phyloP scores from a whole-genome alignment of 2,113 vertebrate species.

The Otus sunia region DNA sequence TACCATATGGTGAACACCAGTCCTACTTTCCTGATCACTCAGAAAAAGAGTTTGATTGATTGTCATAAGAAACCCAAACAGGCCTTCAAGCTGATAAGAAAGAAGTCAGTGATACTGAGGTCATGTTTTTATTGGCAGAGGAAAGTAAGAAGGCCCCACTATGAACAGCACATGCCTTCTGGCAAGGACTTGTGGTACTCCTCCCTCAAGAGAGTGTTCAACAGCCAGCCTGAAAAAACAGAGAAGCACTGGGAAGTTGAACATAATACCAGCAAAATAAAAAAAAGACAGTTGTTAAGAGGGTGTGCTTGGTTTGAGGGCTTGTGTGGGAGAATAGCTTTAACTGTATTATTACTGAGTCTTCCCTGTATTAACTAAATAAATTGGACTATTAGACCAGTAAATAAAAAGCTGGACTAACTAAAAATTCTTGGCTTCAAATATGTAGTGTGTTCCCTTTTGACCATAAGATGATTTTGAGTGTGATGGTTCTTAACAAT shows the following conservation, averaged over 20 bases:
- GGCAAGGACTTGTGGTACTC: background rate
- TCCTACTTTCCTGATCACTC: background rate
- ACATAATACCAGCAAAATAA: background rate
- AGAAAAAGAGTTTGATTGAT: background rate
- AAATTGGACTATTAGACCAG: background rate
- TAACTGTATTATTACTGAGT: background rate
- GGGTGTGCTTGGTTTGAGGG: background rate
- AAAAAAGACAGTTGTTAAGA: background rate
- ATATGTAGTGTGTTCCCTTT: background rate
- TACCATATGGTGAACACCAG: background rate
- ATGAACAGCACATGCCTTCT: background rate
- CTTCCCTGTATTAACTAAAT: background rate
- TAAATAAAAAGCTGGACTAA: background rate
- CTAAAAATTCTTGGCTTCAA: background rate
- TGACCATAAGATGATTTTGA: background rate
- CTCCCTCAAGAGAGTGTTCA: background rate
- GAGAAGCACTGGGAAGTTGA: background rate
- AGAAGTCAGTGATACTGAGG: background rate
- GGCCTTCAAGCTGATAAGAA: background rate
- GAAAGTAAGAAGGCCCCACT: background rate
- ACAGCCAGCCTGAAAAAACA: background rate
- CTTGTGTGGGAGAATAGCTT: background rate
- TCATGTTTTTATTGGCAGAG: background rate
- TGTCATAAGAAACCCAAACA: background rate
- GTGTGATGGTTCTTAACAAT: background rate